These are phyloP conservation scores for Ciconia maguari DNA, from an alignment of 2,113 vertebrate species.

Conservation along the genomic window DNA sequence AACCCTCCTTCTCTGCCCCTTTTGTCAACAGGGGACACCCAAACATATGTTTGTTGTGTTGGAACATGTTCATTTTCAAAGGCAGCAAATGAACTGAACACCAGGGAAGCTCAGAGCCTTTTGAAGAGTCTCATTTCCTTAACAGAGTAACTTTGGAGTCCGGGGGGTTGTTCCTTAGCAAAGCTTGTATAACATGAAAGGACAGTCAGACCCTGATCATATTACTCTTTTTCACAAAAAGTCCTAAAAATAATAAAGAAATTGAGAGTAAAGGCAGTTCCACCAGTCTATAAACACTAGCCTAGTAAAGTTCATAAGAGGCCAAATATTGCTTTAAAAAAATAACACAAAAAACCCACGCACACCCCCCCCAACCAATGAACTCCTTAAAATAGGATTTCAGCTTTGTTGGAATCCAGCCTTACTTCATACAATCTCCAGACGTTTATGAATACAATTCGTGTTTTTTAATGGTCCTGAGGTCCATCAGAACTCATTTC, in stretches of 20 bases:
- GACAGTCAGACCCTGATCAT: neutral
- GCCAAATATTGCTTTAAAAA: neutral
- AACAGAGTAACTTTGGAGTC: neutral
- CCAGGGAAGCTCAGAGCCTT: neutral
- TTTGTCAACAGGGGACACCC: neutral
- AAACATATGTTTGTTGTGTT: neutral
- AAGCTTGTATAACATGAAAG: neutral
- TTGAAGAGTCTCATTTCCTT: conserved; percentile 8
- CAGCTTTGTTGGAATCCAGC: neutral
- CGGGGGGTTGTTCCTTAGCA: neutral
- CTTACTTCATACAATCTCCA: neutral
- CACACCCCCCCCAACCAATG: neutral
- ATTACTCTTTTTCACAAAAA: neutral
- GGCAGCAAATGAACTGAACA: fast-evolving
- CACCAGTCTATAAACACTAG: neutral
- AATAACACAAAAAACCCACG: neutral
- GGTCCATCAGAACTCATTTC: neutral
- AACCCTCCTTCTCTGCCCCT: neutral
- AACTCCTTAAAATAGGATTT: neutral
- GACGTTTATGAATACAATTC: neutral
- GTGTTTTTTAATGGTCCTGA: neutral
- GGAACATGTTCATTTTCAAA: neutral
- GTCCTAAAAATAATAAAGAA: neutral
- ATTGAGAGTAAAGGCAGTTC: neutral
- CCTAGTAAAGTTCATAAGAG: neutral